Percentiles rank a stretch among this genome's conserved stretches.
These are phyloP conservation scores for Anticlea derivata DNA, from an alignment of 2,888 invertebrate genomes.

Conservation along the genomic window DNA sequence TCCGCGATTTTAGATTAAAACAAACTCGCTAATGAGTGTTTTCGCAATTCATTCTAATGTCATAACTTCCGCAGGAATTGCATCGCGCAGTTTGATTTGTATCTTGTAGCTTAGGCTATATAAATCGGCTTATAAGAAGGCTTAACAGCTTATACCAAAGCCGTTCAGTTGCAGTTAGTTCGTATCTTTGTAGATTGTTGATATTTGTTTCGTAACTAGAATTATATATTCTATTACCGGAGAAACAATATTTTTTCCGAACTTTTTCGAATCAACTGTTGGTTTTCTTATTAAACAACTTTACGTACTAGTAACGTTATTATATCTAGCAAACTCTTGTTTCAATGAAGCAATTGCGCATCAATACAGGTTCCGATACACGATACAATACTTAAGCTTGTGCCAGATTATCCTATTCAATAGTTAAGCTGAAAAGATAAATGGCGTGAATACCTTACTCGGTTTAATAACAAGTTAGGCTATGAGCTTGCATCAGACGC, in stretches of 20 bases:
- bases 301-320: too few relatives aligned
- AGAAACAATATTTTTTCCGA: too few relatives aligned
- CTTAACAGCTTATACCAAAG: background rate
- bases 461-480: constrained; percentile 30
- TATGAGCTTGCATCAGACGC: background rate
- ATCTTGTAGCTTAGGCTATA: constrained; percentile 3
- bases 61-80: constrained; percentile 26
- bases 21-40: constrained; percentile 20
- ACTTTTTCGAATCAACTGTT: too few relatives aligned
- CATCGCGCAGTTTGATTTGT: constrained; percentile 18
- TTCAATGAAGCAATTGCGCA: constrained; percentile 7
- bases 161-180: background rate
- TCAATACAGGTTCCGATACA: constrained; percentile 18
- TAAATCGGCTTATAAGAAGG: background rate
- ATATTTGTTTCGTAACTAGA: too few relatives aligned
- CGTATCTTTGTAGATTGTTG: too few relatives aligned
- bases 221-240: too few relatives aligned
- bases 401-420: constrained; percentile 36
- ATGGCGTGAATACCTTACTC: constrained; percentile 33
- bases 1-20: constrained; percentile 38
- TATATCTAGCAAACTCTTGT: too few relatives aligned
- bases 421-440: constrained; percentile 38
- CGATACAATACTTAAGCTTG: constrained; percentile 19
- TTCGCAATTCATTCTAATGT: constrained; percentile 21
- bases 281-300: too few relatives aligned